Base-by-base conservation (phyloP, 2,888 invertebrate species). In the Napeogenes inachia region DNA sequence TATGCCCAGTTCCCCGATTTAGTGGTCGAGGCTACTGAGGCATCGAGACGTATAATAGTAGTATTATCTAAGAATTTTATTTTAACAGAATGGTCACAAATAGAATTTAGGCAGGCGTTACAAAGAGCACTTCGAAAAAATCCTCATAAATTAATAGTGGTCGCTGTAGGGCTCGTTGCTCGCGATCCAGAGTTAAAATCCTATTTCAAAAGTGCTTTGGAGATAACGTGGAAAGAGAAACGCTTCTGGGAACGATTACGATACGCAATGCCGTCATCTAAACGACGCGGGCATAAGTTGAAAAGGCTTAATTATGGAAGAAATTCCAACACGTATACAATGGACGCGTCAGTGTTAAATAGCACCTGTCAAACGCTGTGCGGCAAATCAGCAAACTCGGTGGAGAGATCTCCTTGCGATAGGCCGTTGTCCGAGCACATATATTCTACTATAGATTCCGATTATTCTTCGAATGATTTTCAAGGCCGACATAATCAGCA, bases 241-340 rank as follows among this genome's bases (percentile, higher is more conserved):
- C 93, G 97, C 75, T 98, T 98, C 91, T 98, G 98, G 98, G 97
- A 98, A 83, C 94, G 97, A 81, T 92, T 98, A 75, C 93, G 96
- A 73, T 97, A 96, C 82, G 95, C 96, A 66, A 95, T 98, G 93
- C 97, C 97, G 65, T 94, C 95, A 74, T 94, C 94, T 72, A 92
- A 95, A 80, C 93, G 94, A 69, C 92, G 87, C 79, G 86, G 89
- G 65, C 89, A 90, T 71, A 89, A 90, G 80, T 82, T 88, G 74
- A 88, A 91, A 78, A 91, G 91, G 75, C 89, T 90, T 70, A 93
- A 95, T 78, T 96, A 96, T 78, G 93, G 96, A 70, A 92, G 95
- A 73, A 95, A 94, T 81, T 95, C 96, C 74, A 96, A 96, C 84
- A 96, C 96, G 76, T 96, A 96, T 83, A 96, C 96, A 63, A 92